These are phyloP conservation scores for Burhinus oedicnemus DNA, from an alignment of 2,113 vertebrate species.

Conservation along the genomic window DNA sequence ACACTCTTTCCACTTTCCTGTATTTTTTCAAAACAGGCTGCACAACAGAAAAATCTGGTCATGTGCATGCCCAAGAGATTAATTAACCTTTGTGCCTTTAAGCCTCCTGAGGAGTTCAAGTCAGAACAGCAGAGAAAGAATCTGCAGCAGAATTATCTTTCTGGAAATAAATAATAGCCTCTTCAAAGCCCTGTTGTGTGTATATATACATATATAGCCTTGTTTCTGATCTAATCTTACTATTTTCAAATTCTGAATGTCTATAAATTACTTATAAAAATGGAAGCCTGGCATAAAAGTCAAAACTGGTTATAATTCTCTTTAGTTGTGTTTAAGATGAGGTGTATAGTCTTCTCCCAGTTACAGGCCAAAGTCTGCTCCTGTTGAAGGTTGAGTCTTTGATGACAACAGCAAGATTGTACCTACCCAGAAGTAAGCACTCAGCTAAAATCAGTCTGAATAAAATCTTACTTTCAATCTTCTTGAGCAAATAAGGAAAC, in stretches of 20 bases:
- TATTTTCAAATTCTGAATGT: not conserved
- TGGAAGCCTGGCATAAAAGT: not conserved
- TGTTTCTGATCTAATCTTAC: not conserved
- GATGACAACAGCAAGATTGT: fast-evolving
- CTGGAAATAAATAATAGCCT: not conserved
- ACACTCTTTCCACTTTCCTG: not conserved
- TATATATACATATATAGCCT: not conserved
- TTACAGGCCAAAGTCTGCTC: not conserved
- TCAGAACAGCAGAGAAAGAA: not conserved
- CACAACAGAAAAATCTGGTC: not conserved
- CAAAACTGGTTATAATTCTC: not conserved
- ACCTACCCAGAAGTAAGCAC: not conserved
- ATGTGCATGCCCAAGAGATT: not conserved
- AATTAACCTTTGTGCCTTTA: conserved; percentile 5
- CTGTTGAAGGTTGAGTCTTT: not conserved
- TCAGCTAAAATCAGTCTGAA: not conserved
- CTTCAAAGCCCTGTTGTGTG: not conserved
- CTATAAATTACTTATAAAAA: not conserved
- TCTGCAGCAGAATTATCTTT: not conserved
- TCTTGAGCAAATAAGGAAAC: not conserved
- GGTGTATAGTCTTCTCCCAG: not conserved
- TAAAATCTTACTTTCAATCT: not conserved
- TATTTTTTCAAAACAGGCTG: not conserved
- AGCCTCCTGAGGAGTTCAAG: not conserved
- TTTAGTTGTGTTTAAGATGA: not conserved